phyloP scores from a whole-genome alignment of 2,797 vertebrate species.

The Myotis daubentonii region DNA sequence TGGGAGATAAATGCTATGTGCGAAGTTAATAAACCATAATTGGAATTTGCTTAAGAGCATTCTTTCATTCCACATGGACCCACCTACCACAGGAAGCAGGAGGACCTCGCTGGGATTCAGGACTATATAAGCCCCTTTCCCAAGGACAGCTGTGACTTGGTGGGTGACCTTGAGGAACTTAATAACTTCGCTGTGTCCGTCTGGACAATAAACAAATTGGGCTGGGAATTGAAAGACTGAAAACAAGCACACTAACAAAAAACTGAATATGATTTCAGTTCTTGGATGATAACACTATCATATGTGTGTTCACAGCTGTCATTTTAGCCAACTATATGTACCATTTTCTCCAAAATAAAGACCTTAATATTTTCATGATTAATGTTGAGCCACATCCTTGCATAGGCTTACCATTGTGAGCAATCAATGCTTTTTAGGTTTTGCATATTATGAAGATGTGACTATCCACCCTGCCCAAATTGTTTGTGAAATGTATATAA shows the following conservation, averaged over 20 bases:
- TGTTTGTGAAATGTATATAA: background rate
- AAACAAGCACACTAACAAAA: constrained; percentile 39
- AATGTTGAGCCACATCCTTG: background rate
- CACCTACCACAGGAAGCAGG: constrained; percentile 38
- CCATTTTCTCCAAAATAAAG: background rate
- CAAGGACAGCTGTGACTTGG: constrained; percentile 32
- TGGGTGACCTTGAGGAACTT: constrained; percentile 69
- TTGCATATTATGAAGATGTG: background rate
- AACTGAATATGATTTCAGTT: background rate
- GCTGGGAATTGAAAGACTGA: constrained; percentile 43
- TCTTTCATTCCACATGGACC: constrained; percentile 64
- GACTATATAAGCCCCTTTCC: constrained; percentile 16
- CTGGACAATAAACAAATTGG: constrained; percentile 63
- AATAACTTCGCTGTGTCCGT: constrained; percentile 41
- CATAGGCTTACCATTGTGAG: background rate
- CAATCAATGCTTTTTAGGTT: background rate
- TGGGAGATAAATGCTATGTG: constrained; percentile 77
- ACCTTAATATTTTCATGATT: background rate
- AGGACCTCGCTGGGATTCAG: constrained; percentile 16
- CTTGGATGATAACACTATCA: background rate
- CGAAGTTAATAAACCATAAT: constrained; percentile 80
- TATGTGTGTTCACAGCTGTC: background rate
- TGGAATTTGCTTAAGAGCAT: constrained; percentile 78
- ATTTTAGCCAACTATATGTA: background rate
- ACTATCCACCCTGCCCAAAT: background rate